A percentile compares a stretch with the other conserved stretches of the same genome.
Conservation (phyloP, 2,797 vertebrate species). For the Sphaeramia orbicularis region DNA sequence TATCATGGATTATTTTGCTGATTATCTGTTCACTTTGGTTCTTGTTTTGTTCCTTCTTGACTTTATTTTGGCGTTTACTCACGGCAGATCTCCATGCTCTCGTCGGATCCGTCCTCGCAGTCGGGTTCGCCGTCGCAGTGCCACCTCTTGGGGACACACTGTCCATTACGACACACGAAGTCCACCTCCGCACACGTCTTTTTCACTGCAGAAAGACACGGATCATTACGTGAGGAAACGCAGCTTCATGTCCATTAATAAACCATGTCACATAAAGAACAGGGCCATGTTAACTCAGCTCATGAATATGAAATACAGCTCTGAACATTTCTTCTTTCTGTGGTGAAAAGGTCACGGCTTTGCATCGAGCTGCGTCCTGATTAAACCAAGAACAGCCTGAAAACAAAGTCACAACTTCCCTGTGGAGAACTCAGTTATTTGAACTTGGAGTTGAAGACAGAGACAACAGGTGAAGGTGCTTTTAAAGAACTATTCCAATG, state of each 20-base stretch:
- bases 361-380: background rate
- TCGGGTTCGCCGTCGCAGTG: constrained; percentile 97
- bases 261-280: constrained; percentile 6
- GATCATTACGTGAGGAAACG: background rate
- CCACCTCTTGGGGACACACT: constrained; percentile 96
- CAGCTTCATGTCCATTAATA: background rate
- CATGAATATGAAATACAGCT: constrained; percentile 18
- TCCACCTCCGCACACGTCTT: constrained; percentile 92
- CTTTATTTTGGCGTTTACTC: constrained; percentile 80
- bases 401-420: background rate
- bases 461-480: no score
- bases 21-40: no score
- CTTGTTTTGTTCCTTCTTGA: no score
- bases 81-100: constrained; percentile 93
- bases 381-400: background rate
- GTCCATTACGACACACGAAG: constrained; percentile 94
- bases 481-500: no score
- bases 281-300: background rate
- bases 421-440: background rate
- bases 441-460: background rate
- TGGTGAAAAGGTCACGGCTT: constrained; percentile 7
- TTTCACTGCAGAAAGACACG: constrained; percentile 82
- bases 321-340: background rate
- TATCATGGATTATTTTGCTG: no score
- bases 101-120: constrained; percentile 96